Evolutionary conservation across 1,140 invertebrate genomes (phyloP).

Genomic region (Dendrolimus punctatus): DNA sequence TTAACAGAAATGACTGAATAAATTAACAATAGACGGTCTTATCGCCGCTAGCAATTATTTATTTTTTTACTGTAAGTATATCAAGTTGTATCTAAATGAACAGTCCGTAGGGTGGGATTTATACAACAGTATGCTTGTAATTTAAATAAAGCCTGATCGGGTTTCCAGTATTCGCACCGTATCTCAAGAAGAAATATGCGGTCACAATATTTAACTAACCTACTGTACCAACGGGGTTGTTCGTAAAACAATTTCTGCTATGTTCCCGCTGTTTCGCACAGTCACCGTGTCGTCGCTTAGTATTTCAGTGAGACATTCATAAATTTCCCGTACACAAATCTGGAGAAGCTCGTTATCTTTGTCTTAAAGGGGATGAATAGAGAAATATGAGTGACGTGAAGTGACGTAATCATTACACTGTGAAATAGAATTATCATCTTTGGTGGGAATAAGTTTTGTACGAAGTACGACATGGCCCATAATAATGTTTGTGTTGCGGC

Average conservation of each 20-base stretch:
- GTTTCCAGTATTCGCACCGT: background rate
- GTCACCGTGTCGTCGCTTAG: conserved; percentile 19
- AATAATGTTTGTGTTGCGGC: conserved; percentile 15
- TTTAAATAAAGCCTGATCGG: background rate
- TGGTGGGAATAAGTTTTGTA: no score
- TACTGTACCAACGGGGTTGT: conserved; percentile 11
- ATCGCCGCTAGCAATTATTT: no score
- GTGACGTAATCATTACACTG: conserved; percentile 39
- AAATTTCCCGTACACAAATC: conserved; percentile 43
- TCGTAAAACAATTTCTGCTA: no score
- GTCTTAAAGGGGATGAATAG: conserved; percentile 17
- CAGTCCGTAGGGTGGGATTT: no score
- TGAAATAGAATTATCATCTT: conserved; percentile 31
- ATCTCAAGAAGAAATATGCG: no score
- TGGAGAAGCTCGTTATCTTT: conserved; percentile 35
- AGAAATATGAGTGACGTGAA: conserved; percentile 19
- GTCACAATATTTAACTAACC: background rate
- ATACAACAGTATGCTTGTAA: no score
- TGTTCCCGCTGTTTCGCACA: conserved; percentile 4
- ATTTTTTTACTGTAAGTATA: no score
- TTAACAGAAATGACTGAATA: no score
- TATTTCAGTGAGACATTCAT: conserved; percentile 19
- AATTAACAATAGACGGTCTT: no score
- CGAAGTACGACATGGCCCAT: no score
- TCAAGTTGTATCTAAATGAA: background rate